Evolutionary conservation across 2,113 vertebrate species (phyloP).

Genomic region (Alectura lathami): DNA sequence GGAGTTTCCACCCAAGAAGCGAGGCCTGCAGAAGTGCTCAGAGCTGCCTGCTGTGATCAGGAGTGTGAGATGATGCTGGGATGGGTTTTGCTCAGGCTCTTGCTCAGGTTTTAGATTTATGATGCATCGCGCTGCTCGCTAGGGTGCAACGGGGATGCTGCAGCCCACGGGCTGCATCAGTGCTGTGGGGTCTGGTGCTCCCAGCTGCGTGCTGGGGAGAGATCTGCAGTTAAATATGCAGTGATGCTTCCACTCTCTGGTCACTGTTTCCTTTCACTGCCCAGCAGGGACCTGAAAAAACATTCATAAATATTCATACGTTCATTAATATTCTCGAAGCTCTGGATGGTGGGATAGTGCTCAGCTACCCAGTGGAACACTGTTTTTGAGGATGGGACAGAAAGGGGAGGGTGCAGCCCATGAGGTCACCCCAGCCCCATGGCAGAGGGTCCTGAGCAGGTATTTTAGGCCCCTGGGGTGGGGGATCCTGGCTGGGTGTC

Average conservation of each 20-base stretch:
- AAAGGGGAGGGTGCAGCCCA: background rate
- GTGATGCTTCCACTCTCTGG: background rate
- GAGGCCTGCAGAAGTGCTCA: background rate
- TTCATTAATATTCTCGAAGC: too few species aligned
- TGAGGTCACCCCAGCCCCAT: background rate
- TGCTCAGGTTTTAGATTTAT: background rate
- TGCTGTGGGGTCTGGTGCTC: background rate
- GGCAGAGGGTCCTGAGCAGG: background rate
- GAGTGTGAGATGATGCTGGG: background rate
- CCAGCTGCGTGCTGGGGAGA: background rate
- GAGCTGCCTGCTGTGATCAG: accelerated
- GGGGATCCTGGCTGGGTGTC: background rate
- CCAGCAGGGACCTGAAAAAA: background rate
- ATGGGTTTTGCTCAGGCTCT: background rate
- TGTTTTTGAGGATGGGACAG: background rate
- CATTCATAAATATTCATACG: too few species aligned
- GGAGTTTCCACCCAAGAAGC: background rate
- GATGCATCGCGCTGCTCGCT: accelerated
- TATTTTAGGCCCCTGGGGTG: background rate
- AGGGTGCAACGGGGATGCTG: background rate
- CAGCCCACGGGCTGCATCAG: accelerated
- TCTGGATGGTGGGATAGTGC: background rate
- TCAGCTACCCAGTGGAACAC: accelerated
- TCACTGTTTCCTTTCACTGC: accelerated
- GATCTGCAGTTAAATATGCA: accelerated